A percentile compares a stretch with the other conserved stretches of the same genome.
Evolutionary conservation across 2,888 invertebrate species (phyloP).

Genomic region (Cactoblastis cactorum): DNA sequence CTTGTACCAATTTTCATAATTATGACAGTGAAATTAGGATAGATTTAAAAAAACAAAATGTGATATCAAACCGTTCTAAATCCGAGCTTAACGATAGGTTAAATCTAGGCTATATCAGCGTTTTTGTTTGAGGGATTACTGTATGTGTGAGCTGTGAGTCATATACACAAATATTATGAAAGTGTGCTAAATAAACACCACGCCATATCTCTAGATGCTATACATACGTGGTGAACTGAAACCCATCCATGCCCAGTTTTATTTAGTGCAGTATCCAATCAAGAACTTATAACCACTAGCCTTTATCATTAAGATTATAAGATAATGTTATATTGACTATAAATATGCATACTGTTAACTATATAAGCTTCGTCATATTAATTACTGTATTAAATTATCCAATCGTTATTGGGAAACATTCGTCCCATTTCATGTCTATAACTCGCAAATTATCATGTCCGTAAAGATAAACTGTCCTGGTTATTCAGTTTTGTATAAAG

Average conservation of each 20-base stretch:
- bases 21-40: too few relatives aligned
- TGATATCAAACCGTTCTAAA: background rate
- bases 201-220: conserved; percentile 1
- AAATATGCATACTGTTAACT: background rate
- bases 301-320: background rate
- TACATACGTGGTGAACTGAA: background rate
- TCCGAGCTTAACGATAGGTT: background rate
- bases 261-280: background rate
- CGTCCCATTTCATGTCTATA: conserved; percentile 13
- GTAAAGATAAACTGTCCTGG: conserved; percentile 11
- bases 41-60: too few relatives aligned
- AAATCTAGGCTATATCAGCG: background rate
- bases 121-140: background rate
- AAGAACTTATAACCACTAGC: background rate
- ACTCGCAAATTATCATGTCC: conserved; percentile 14
- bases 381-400: background rate
- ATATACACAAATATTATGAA: conserved; percentile 1
- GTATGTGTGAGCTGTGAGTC: background rate
- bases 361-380: background rate
- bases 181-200: conserved; percentile 3
- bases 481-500: conserved; percentile 9
- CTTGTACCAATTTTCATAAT: too few relatives aligned
- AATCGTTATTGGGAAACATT: conserved; percentile 3
- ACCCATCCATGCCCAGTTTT: background rate
- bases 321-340: background rate